phyloP scores from a whole-genome alignment of 2,797 vertebrate species.

The Prionace glauca region DNA sequence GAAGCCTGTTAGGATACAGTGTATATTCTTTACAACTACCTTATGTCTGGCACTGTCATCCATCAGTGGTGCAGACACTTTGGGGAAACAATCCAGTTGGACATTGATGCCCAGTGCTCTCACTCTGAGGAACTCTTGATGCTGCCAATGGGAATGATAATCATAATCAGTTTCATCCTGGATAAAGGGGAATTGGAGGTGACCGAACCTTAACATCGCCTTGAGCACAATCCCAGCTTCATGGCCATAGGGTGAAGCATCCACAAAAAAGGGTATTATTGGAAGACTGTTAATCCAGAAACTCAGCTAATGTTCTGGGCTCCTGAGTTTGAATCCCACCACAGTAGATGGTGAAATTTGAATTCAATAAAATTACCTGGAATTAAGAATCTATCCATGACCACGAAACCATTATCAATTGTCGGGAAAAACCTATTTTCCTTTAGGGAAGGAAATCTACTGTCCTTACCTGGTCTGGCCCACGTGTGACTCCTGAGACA shows the following conservation, averaged over 20 bases:
- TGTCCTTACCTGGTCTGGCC: too few species aligned
- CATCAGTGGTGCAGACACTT: neutral
- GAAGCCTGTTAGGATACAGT: neutral
- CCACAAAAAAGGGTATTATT: too few species aligned
- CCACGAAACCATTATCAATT: too few species aligned
- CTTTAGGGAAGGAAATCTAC: too few species aligned
- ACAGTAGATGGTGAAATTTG: too few species aligned
- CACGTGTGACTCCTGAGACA: too few species aligned
- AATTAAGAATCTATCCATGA: too few species aligned
- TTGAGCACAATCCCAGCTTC: neutral
- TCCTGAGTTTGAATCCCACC: too few species aligned
- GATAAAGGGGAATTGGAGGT: neutral
- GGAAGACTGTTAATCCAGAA: too few species aligned
- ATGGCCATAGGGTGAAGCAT: neutral
- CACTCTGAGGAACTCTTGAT: neutral
- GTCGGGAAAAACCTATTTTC: too few species aligned
- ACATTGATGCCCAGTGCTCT: neutral
- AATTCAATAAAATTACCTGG: too few species aligned
- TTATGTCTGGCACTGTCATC: neutral
- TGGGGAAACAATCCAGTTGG: neutral
- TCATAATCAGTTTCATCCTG: neutral
- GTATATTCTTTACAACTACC: neutral
- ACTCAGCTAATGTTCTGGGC: too few species aligned
- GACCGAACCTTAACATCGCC: neutral
- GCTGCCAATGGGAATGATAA: neutral